Percentiles rank a stretch among this genome's conserved stretches.
Evolutionary conservation across 2,797 vertebrate genomes (phyloP).

Genomic region (Ctenopoma multispine): DNA sequence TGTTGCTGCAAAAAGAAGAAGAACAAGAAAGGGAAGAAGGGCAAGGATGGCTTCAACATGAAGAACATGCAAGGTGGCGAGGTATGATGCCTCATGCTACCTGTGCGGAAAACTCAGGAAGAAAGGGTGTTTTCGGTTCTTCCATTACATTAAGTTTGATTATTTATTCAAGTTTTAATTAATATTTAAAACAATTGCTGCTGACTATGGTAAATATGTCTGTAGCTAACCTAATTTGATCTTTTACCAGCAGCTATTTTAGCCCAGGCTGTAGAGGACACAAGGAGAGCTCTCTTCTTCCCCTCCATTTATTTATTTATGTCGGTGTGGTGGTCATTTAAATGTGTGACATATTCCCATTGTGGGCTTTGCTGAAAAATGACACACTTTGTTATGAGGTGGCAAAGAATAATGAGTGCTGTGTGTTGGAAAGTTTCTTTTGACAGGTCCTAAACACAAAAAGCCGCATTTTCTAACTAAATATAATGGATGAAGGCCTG

Average conservation of each 20-base stretch:
- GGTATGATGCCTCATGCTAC: constrained; percentile 72
- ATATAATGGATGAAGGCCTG: constrained; percentile 21
- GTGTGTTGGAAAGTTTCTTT: constrained; percentile 13
- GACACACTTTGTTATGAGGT: constrained; percentile 63
- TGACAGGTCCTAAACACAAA: constrained; percentile 3
- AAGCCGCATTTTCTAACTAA: constrained; percentile 12
- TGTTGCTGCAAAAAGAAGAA: constrained; percentile 99
- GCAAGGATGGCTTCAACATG: constrained; percentile 92
- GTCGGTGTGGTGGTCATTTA: constrained; percentile 75
- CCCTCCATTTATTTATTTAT: constrained; percentile 71
- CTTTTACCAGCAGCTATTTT: constrained; percentile 76
- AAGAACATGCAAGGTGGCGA: constrained; percentile 88
- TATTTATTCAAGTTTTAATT: constrained; percentile 17
- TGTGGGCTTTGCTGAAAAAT: constrained; percentile 80
- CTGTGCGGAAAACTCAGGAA: constrained; percentile 29
- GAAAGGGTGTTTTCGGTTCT: constrained; percentile 22
- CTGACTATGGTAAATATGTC: constrained; percentile 21
- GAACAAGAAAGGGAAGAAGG: constrained; percentile 98
- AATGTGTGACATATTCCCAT: constrained; percentile 72
- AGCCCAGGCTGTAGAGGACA: constrained; percentile 74
- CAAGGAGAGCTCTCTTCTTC: constrained; percentile 77
- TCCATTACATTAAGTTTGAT: constrained; percentile 14
- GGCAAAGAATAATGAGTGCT: constrained; percentile 49
- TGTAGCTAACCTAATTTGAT: constrained; percentile 73
- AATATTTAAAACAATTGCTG: constrained; percentile 12